Percentiles rank a stretch among this genome's conserved stretches.
phyloP scores from a whole-genome alignment of 1,140 invertebrate species.

The Tetragonula clypearis region DNA sequence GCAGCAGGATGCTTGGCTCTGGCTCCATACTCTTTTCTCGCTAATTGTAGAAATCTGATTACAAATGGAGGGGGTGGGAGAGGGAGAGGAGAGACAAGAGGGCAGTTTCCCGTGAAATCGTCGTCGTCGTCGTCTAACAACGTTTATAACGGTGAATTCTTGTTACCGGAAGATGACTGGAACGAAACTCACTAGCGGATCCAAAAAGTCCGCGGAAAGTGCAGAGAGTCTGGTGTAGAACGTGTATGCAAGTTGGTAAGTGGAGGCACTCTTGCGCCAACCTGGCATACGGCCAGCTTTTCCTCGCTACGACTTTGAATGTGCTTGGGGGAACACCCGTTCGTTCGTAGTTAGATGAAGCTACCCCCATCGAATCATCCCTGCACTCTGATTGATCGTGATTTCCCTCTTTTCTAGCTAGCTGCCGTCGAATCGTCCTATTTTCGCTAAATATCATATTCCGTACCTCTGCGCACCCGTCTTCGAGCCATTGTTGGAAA shows the following conservation, averaged over 20 bases:
- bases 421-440: neutral
- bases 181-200: conserved; percentile 51
- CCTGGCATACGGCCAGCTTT: conserved; percentile 74
- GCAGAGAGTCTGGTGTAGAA: conserved; percentile 69
- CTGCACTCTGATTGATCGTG: conserved; percentile 69
- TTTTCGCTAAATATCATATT: neutral
- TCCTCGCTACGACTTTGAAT: conserved; percentile 67
- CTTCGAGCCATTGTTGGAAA: neutral
- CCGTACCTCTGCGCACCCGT: neutral
- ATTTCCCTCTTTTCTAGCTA: conserved; percentile 25
- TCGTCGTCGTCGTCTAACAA: conserved; percentile 32
- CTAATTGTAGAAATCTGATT: conserved; percentile 27
- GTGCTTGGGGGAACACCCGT: conserved; percentile 58
- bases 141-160: conserved; percentile 48
- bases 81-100: too few species aligned
- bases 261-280: conserved; percentile 75
- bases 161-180: conserved; percentile 52
- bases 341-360: conserved; percentile 60
- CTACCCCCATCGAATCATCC: conserved; percentile 62
- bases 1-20: neutral
- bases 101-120: conserved; percentile 17
- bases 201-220: conserved; percentile 70
- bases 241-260: conserved; percentile 76
- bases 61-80: neutral
- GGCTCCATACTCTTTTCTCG: neutral